Evolutionary conservation across 2,797 vertebrate species (phyloP), one percentile per base, ranked within the genome.

Genomic region (Poecilia wingei): DNA sequence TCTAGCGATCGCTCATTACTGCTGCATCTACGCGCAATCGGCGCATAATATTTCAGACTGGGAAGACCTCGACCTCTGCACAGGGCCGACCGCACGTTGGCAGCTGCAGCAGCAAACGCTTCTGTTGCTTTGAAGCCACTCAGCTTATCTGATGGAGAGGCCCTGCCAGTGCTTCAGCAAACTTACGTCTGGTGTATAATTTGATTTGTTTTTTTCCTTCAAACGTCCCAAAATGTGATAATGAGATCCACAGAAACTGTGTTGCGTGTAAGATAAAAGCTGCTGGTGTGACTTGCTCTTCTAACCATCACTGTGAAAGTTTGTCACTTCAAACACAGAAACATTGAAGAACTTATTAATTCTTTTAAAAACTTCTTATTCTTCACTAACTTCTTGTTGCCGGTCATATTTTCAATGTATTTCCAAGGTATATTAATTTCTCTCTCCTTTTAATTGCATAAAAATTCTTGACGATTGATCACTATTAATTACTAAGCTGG

Each of bases 1-100:
- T 90, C 83, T 87, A 93, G 85, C 71, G 79, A 18, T 14, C 3
- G 13, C 79, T 75, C 79, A 78, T 79, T 84, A 36, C 87, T 84
- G 83, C 87, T 87, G 88, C 71, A 16, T 64, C 78, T 77, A 84
- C 66, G 85, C 77, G 79, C 66, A 84, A 89, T 88, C 82, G 79
- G 77, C 0, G 4, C 85, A 89, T 53, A 86, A 92, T 92, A 88
- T 88, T 84, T 85, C 87, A 66, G 79, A 14, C 25, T 28, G 5
- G n/a, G 76, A 84, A 75, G 82, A 87, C 91, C 85, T 91, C 82
- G 16, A 77, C 89, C 88, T 94, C 92, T 93, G 92, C 86, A 85
- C 76, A 81, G 79, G 69, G 41, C 68, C 71, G 73, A 85, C 76
- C 16, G 20, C 39, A 46, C 75, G 18, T 28, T 46, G 78, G 89